Base-by-base conservation (phyloP, 2,797 vertebrate genomes). In the Sebastes taczanowskii region DNA sequence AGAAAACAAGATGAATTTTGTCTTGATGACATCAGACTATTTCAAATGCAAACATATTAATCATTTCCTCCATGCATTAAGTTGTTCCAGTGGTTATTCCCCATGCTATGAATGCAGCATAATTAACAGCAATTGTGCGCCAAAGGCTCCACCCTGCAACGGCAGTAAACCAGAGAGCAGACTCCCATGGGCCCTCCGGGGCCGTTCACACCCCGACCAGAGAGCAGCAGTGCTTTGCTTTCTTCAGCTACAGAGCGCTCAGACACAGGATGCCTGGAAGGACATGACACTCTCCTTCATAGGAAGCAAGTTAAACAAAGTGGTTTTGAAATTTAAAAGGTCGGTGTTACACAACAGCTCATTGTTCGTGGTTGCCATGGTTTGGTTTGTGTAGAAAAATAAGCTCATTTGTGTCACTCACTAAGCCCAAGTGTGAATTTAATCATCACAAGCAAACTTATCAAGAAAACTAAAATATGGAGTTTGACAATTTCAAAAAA, bases 121-220 rank as follows among this genome's bases (percentile, higher is more conserved):
- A 53, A 78, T 75, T 32, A 34, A 74, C 58, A 77, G 63, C 8
- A n/a, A 20, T 2, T 3, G 4, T 22, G 49, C 23, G 78, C 84
- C 81, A 81, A 71, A 71, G 66, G 8, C 81, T 59, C 69, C 75
- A 13, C 69, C 87, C 78, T 59, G 60, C 49, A 67, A 46, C 71
- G 11, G 13, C 55, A 71, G 60, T 49, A 58, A 58, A 78, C 32
- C 29, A 52, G 34, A 38, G 30, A 55, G 52, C 61, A 64, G 70
- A 79, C 78, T 81, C 61, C 69, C 78, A 67, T 2, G 27, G 71
- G 75, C 52, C 82, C 76, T 86, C 32, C 0, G 11, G 77, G 42
- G 60, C 5, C 5, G 58, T 56, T 72, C 61, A 74, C 73, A 63
- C 70, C 79, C 77, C 68, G 61, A 79, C 38, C 68, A 55, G 67